phyloP scores from a whole-genome alignment of 1,140 invertebrate species.

The Bombyx mandarina region DNA sequence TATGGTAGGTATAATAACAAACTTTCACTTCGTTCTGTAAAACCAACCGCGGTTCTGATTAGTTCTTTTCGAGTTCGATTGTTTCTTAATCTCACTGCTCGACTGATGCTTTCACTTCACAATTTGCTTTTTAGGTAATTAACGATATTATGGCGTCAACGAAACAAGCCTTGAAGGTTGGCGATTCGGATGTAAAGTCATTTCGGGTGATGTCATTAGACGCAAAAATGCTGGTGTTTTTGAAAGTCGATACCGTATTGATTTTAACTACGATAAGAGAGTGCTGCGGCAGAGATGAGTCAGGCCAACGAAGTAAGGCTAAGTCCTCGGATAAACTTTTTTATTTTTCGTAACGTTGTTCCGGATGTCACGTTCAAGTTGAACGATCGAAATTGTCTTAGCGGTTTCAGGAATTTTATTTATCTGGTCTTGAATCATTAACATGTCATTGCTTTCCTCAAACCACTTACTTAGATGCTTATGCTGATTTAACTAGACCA shows the following conservation, averaged over 20 bases:
- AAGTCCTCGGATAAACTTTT: constrained; percentile 25
- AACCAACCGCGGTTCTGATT: constrained; percentile 33
- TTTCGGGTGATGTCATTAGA: constrained; percentile 19
- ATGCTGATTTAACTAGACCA: no score
- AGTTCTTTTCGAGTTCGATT: constrained; percentile 36
- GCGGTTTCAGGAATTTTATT: constrained; percentile 23
- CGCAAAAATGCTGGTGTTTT: constrained; percentile 31
- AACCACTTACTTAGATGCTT: no score
- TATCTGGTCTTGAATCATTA: constrained; percentile 7
- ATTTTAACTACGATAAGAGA: constrained; percentile 29
- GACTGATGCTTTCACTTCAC: constrained; percentile 13
- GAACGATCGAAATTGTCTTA: constrained; percentile 43
- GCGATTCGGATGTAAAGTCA: constrained; percentile 18
- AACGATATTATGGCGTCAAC: background rate
- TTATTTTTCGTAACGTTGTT: constrained; percentile 22
- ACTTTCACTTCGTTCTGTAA: constrained; percentile 41
- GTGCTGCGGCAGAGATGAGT: constrained; percentile 24
- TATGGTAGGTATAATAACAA: constrained; percentile 16
- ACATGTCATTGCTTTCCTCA: constrained; percentile 6
- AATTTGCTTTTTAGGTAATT: constrained; percentile 5
- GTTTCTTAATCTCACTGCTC: constrained; percentile 6
- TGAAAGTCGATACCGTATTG: constrained; percentile 32
- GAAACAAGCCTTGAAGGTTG: constrained; percentile 9
- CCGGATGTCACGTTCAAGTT: constrained; percentile 58
- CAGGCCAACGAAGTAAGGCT: constrained; percentile 25